Base-by-base conservation (phyloP, 2,888 invertebrate species). In the Apamea anceps region DNA sequence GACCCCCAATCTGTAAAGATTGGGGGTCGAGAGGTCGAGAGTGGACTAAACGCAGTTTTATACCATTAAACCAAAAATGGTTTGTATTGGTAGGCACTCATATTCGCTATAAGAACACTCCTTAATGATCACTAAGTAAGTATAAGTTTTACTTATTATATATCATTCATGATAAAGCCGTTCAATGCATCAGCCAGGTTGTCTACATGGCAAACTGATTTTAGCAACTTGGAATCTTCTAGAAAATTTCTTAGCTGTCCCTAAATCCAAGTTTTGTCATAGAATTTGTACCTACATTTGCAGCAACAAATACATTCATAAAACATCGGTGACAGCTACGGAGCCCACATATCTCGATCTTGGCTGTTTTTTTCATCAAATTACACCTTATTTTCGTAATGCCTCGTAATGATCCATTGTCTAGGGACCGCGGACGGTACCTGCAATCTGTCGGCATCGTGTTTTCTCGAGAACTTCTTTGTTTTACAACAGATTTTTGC, bases 351-450 rank as follows among this genome's bases (percentile, higher is more conserved):
- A 37, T 12, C 45, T n/a, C 1, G 12, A 54, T 67, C 77, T 79
- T 60, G 73, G 63, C 75, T 37, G 77, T 79, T 81, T 85, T 85
- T 82, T 85, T 74, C 75, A 77, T 75, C 81, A 91, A 92, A 93
- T 92, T 92, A 91, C 90, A 85, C 82, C 87, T 85, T 87, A 90
- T 90, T 90, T 89, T 90, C 83, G 87, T 88, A 90, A 89, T 88
- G 80, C 73, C 74, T 80, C 65, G 80, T 90, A 90, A 90, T 86
- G 89, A 87, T 70, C 80, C 77, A 90, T 90, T 90, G 90, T 90
- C 84, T 89, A 84, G 81, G 82, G 77, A 77, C 72, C 71, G 72
- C 75, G 85, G 79, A 84, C 85, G 63, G 85, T 85, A 79, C 83
- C 75, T 60, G 81, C 78, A 82, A 87, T 87, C 81, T 80, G 79